phyloP scores from a whole-genome alignment of 2,797 vertebrate genomes.

The Trichosurus vulpecula region DNA sequence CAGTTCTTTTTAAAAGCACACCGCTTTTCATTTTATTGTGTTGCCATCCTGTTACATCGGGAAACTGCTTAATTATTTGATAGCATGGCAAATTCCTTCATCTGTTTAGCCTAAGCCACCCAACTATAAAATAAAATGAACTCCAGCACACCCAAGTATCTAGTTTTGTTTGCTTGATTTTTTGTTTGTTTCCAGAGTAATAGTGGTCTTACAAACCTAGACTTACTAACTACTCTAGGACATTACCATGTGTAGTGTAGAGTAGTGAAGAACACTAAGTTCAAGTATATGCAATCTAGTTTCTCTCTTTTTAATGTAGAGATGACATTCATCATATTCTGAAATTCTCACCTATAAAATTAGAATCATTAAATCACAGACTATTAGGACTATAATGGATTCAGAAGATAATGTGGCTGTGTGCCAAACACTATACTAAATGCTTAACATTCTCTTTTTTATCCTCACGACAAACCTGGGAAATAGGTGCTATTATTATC shows the following conservation, averaged over 20 bases:
- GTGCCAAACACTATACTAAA: neutral
- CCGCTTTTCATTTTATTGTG: neutral
- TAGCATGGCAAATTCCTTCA: no score
- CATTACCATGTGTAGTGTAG: neutral
- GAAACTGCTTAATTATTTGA: neutral
- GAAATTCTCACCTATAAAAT: neutral
- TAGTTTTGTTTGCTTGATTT: no score
- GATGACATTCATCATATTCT: conserved; percentile 1
- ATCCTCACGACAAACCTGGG: neutral
- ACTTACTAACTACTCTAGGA: neutral
- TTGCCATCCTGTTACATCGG: neutral
- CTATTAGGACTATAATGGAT: neutral
- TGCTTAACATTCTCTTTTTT: neutral
- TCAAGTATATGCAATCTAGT: neutral
- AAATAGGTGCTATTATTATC: neutral
- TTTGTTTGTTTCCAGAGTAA: neutral
- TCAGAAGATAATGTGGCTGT: neutral
- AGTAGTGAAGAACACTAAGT: conserved; percentile 24
- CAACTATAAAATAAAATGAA: neutral
- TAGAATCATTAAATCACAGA: neutral
- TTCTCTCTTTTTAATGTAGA: neutral
- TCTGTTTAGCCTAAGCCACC: neutral
- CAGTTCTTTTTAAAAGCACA: no score
- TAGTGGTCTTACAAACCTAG: neutral
- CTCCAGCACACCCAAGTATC: neutral